Evolutionary conservation across 2,797 vertebrate genomes (phyloP), one percentile per base, ranked within the genome.

Genomic region (Meda fulgida): DNA sequence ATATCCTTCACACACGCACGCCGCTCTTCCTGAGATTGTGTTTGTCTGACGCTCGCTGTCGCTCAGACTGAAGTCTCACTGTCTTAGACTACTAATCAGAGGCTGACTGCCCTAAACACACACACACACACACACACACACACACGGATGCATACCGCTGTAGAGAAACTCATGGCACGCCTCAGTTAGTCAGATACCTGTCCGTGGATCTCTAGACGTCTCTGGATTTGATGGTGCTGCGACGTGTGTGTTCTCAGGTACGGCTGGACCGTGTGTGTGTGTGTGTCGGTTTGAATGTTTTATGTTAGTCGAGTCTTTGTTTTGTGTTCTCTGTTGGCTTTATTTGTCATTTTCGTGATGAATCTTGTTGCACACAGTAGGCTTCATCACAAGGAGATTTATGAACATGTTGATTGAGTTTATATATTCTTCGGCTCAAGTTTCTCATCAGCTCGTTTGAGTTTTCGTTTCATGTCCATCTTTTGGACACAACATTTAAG

Each of bases 1-100:
- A 92, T 94, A 94, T 95, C 93, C 95, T 95, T 89, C 92, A 89
- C 86, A 87, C 87, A 87, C 75, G 43, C 75, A 77, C 66, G 51
- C 66, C 60, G 75, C 81, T 85, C 79, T 84, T 73, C 63, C 84
- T 78, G 80, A 80, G 48, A 72, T 60, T 70, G 80, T 83, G 51
- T 85, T 31, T 90, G 80, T 80, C 53, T 73, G 66, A 34, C 66
- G 21, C 78, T 83, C 46, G 6, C 71, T 71, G 66, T 36, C 66
- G 36, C 69, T 83, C 55, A 8, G 70, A 71, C 85, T 88, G 83
- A 93, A 90, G 90, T 48, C 69, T 34, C 46, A 87, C 91, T 87
- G 83, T 48, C 21, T 87, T 81, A 75, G 86, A 80, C 87, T 89
- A 88, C 90, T 88, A 90, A 92, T 89, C 70, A 60, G 73, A 43